Evolutionary conservation across 2,113 vertebrate genomes (phyloP).

Genomic region (Bufo bufo): DNA sequence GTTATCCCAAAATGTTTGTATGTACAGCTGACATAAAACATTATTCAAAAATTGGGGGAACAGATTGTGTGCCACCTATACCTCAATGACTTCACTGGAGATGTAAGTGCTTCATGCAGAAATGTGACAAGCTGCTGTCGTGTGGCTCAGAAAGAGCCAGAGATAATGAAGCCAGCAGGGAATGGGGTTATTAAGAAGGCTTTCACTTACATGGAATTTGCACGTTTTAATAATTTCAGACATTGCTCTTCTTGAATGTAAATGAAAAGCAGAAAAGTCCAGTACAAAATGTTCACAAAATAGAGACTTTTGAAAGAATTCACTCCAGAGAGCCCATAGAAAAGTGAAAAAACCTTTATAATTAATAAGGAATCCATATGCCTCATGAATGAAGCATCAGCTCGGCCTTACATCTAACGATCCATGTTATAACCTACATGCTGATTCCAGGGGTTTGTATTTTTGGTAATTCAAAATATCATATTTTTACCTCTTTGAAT

Average conservation of each 20-base stretch:
- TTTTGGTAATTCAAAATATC: neutral
- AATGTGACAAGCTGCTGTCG: conserved; percentile 57
- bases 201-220: conserved; percentile 42
- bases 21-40: neutral
- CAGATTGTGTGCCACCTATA: conserved; percentile 19
- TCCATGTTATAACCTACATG: conserved; percentile 1
- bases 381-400: neutral
- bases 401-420: neutral
- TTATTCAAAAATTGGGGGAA: conserved; percentile 11
- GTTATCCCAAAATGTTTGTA: neutral
- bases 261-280: conserved; percentile 36
- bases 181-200: conserved; percentile 53
- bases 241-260: conserved; percentile 43
- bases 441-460: neutral
- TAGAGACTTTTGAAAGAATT: conserved; percentile 28
- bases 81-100: conserved; percentile 36
- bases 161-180: conserved; percentile 58
- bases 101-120: conserved; percentile 39
- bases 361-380: conserved; percentile 20
- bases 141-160: conserved; percentile 38
- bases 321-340: conserved; percentile 20
- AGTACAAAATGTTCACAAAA: conserved; percentile 36
- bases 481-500: neutral
- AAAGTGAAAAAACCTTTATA: conserved; percentile 33
- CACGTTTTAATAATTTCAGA: conserved; percentile 47